phyloP scores from a whole-genome alignment of 2,113 vertebrate genomes.

The Oryzias woworae region DNA sequence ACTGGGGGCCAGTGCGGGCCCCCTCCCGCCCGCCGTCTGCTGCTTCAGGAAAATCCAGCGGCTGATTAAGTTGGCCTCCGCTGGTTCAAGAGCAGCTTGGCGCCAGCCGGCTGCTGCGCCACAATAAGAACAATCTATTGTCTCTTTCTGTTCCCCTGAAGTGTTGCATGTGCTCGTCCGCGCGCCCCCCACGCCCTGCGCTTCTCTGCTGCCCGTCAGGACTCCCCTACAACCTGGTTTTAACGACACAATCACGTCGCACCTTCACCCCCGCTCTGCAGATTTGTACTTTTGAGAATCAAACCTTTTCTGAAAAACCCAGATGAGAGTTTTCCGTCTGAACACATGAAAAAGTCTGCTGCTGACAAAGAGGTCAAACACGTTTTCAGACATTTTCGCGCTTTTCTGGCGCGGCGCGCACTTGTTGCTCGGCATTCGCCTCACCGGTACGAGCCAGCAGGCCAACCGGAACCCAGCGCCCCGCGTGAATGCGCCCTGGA shows the following conservation, averaged over 20 bases:
- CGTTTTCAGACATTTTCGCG: conserved; percentile 30
- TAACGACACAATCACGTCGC: conserved; percentile 15
- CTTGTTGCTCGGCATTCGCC: conserved; percentile 58
- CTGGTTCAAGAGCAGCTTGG: conserved; percentile 83
- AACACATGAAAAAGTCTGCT: no score
- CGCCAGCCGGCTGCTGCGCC: conserved; percentile 87
- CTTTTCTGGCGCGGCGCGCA: conserved; percentile 37
- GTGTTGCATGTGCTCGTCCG: conserved; percentile 72
- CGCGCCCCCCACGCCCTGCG: conserved; percentile 58
- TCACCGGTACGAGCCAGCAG: conserved; percentile 13
- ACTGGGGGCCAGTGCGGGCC: conserved; percentile 36
- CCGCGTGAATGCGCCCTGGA: no score
- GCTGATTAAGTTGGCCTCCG: conserved; percentile 77
- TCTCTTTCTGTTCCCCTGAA: conserved; percentile 88
- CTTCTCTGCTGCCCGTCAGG: conserved; percentile 37
- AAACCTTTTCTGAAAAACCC: no score
- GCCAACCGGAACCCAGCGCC: conserved; percentile 6
- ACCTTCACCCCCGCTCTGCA: no score
- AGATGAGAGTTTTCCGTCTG: no score
- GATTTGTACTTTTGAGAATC: no score
- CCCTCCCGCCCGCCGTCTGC: conserved; percentile 41
- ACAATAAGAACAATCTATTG: conserved; percentile 89
- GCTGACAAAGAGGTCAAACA: no score
- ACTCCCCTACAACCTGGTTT: conserved; percentile 48
- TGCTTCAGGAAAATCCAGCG: conserved; percentile 67